A percentile compares a stretch with the other conserved stretches of the same genome.
phyloP scores from a whole-genome alignment of 2,797 vertebrate species.

The Artibeus jamaicensis region DNA sequence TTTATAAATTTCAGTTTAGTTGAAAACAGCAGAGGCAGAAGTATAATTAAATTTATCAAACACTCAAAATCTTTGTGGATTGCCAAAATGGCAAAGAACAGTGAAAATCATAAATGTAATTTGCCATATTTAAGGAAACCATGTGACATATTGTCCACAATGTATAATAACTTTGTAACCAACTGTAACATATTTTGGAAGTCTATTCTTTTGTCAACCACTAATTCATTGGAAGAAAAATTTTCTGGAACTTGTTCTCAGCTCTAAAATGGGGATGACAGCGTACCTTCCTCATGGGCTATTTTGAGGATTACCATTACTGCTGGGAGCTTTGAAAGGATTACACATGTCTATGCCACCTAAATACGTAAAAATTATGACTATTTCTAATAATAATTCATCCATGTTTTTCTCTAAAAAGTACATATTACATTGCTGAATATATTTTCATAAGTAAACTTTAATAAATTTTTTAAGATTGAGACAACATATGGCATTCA shows the following conservation, averaged over 20 bases:
- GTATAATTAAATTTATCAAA: constrained; percentile 37
- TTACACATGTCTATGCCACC: neutral
- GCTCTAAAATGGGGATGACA: neutral
- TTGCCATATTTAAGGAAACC: neutral
- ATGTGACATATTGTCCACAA: neutral
- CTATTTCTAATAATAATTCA: neutral
- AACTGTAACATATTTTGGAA: constrained; percentile 4
- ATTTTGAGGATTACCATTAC: neutral
- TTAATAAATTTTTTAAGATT: neutral
- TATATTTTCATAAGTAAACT: neutral
- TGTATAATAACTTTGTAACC: constrained; percentile 13
- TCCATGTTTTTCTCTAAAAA: neutral
- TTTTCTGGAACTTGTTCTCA: neutral
- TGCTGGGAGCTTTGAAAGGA: neutral
- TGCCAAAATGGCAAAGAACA: neutral
- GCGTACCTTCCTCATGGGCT: neutral
- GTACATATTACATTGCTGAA: neutral
- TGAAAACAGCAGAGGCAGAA: neutral
- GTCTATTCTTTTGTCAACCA: constrained; percentile 5
- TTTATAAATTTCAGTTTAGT: neutral
- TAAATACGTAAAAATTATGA: neutral
- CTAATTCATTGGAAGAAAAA: neutral
- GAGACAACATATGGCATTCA: neutral
- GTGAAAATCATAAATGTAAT: constrained; percentile 41
- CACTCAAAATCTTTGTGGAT: constrained; percentile 6